Evolutionary conservation across 2,888 invertebrate species (phyloP).

Genomic region (Ferdinandea cuprea): DNA sequence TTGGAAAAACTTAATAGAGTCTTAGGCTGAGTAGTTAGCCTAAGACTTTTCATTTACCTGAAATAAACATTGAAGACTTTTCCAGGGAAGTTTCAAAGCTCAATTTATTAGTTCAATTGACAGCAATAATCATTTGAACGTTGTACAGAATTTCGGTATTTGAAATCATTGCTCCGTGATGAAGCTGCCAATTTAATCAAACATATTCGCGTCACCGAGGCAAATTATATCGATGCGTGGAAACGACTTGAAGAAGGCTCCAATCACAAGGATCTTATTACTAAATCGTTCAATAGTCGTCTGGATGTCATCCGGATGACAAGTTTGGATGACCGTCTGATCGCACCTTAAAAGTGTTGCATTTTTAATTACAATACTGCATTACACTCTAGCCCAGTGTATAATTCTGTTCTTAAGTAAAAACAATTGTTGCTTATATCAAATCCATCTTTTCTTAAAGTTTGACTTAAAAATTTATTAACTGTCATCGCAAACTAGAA

Average conservation of each 20-base stretch:
- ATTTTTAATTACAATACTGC: no score
- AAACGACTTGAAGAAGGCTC: slow-evolving; percentile 7
- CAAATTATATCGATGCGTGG: slow-evolving; percentile 16
- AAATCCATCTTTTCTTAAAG: no score
- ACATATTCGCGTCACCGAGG: neutral
- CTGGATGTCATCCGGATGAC: no score
- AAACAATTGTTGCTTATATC: no score
- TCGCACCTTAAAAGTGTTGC: no score
- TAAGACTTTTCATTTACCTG: neutral
- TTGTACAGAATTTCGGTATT: neutral
- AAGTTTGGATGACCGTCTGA: no score
- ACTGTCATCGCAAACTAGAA: no score
- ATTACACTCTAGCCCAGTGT: no score
- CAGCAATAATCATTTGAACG: neutral
- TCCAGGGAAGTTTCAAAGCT: neutral
- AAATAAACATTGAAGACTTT: no score
- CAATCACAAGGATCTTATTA: neutral
- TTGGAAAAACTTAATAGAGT: neutral
- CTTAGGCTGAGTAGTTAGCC: neutral
- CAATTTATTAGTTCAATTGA: neutral
- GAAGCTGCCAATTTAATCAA: neutral
- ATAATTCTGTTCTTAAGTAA: no score
- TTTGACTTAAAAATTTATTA: no score
- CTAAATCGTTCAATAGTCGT: neutral
- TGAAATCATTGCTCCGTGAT: neutral